Evolutionary conservation across 2,797 vertebrate genomes (phyloP).

Genomic region (Chiloscyllium punctatum): DNA sequence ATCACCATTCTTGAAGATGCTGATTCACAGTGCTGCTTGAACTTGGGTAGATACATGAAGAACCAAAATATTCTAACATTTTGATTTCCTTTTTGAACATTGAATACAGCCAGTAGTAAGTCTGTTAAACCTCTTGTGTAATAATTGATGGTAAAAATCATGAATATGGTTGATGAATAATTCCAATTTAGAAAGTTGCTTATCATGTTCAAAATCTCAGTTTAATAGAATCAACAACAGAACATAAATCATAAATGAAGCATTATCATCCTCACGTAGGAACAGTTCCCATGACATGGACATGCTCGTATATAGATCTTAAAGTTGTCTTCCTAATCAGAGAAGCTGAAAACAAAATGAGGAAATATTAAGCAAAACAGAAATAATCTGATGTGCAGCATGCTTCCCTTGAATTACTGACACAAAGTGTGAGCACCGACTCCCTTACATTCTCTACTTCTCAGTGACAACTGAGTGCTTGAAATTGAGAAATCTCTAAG

Average conservation of each 20-base stretch:
- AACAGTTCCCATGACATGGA: neutral
- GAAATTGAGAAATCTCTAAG: neutral
- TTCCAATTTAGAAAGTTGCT: neutral
- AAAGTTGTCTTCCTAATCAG: neutral
- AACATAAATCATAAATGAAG: neutral
- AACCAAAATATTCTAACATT: neutral
- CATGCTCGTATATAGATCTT: neutral
- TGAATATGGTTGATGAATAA: neutral
- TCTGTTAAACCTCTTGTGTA: neutral
- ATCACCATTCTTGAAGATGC: neutral
- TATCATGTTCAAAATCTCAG: neutral
- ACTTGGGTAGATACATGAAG: neutral
- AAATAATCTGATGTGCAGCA: neutral
- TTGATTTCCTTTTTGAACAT: neutral
- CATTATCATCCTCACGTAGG: neutral
- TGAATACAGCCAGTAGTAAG: neutral
- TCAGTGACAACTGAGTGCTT: neutral
- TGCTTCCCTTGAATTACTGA: neutral
- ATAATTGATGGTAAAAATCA: neutral
- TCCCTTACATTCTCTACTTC: neutral
- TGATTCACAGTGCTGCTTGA: neutral
- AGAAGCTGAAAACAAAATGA: neutral
- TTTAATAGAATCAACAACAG: neutral
- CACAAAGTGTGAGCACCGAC: neutral
- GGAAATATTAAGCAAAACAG: neutral